Conservation (phyloP, 2,888 invertebrate species). For the Polylopha cassiicola region DNA sequence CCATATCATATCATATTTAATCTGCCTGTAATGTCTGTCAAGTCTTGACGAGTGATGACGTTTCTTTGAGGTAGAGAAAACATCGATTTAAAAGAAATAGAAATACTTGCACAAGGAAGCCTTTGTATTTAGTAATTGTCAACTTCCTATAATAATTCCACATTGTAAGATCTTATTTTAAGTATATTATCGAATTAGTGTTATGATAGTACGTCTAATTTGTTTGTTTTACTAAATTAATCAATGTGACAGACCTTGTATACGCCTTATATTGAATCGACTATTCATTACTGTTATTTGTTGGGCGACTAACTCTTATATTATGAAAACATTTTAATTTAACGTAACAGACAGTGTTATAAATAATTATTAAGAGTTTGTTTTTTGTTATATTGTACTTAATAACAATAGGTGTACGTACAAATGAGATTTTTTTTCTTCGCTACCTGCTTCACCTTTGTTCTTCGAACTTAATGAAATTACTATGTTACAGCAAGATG, state of each 20-base stretch:
- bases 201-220: conserved; percentile 2
- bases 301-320: too few species aligned
- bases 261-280: conserved; percentile 19
- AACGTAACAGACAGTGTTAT: too few species aligned
- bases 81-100: conserved; percentile 21
- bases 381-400: too few species aligned
- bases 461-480: not conserved
- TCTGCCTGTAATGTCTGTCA: conserved; percentile 8
- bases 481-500: conserved; percentile 76
- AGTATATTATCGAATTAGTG: not conserved
- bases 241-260: conserved; percentile 19
- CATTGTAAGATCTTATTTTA: conserved; percentile 9
- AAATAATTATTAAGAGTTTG: too few species aligned
- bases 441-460: conserved; percentile 1
- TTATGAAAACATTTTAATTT: conserved; percentile 3
- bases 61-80: conserved; percentile 20
- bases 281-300: conserved; percentile 2
- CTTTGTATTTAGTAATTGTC: conserved; percentile 19
- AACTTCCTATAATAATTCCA: conserved; percentile 11
- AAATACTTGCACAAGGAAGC: conserved; percentile 7
- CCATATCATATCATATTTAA: not conserved
- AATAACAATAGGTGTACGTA: too few species aligned
- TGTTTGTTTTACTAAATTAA: conserved; percentile 19
- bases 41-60: conserved; percentile 19
- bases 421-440: conserved; percentile 8